Evolutionary conservation across 2,113 vertebrate genomes (phyloP).

Genomic region (Sterrhoptilus dennistouni): DNA sequence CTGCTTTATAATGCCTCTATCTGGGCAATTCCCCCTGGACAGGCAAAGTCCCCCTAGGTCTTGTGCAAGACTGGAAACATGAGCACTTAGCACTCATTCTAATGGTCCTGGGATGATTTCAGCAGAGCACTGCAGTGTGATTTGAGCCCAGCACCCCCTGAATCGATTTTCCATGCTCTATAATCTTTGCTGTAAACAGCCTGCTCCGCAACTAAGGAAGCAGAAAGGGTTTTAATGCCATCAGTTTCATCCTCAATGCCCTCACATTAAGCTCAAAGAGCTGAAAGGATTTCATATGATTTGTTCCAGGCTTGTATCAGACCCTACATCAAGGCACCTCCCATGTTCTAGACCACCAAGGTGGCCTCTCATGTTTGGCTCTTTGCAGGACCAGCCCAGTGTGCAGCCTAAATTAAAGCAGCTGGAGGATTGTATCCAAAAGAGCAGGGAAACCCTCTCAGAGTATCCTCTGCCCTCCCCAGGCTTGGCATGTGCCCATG

Average conservation of each 20-base stretch:
- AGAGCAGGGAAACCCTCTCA: neutral
- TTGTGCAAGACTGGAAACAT: neutral
- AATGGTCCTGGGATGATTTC: neutral
- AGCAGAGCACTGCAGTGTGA: neutral
- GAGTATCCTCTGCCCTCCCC: neutral
- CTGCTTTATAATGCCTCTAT: neutral
- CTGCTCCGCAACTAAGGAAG: constrained; percentile 11
- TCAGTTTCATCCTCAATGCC: constrained; percentile 11
- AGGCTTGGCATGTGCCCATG: neutral
- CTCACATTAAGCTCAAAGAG: neutral
- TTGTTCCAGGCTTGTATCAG: constrained; percentile 37
- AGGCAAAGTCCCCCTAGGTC: neutral
- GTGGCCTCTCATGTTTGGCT: neutral
- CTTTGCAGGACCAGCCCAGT: neutral
- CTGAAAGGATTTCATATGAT: neutral
- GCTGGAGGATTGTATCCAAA: neutral
- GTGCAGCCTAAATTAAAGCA: neutral
- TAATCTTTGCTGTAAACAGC: constrained; percentile 43
- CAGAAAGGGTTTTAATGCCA: constrained; percentile 33
- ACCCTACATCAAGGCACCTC: neutral
- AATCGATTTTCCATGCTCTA: constrained; percentile 32
- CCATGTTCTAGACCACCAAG: neutral
- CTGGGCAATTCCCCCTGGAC: neutral
- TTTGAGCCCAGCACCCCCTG: neutral
- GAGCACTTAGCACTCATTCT: neutral